These are phyloP conservation scores for Trematomus loennbergii DNA, from an alignment of 2,113 vertebrate species.

Conservation along the genomic window DNA sequence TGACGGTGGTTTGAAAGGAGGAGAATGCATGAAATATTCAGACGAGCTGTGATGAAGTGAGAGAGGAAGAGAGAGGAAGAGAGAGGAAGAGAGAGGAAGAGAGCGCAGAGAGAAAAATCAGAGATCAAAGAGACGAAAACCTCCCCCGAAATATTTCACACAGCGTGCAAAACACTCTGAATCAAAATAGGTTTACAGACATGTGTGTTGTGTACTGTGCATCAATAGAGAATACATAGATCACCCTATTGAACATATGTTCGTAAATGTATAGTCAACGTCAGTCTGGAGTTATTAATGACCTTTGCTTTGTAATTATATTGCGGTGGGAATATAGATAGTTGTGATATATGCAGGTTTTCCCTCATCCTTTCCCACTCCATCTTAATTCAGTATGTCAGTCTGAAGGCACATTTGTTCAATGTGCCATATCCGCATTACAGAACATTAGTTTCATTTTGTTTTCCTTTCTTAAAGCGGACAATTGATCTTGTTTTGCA, in stretches of 20 bases:
- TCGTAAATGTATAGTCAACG: constrained; percentile 49
- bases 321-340: constrained; percentile 29
- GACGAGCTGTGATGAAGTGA: constrained; percentile 52
- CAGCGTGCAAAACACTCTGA: constrained; percentile 12
- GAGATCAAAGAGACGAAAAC: constrained; percentile 57
- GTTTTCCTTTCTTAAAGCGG: not conserved
- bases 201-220: not conserved
- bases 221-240: constrained; percentile 15
- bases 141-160: constrained; percentile 54
- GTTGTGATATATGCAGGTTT: constrained; percentile 2
- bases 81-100: constrained; percentile 36
- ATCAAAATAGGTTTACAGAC: not conserved
- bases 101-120: constrained; percentile 44
- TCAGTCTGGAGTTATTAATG: constrained; percentile 45
- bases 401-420: not conserved
- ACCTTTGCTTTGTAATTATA: constrained; percentile 29
- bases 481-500: not conserved
- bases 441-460: not conserved
- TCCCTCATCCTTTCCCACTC: not conserved
- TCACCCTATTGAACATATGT: not conserved
- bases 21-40: constrained; percentile 64
- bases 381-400: not conserved
- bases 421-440: too few relatives aligned
- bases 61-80: constrained; percentile 2
- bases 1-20: constrained; percentile 42